phyloP scores from a whole-genome alignment of 30 jellyfish, hydroid and myxozoan species.

The Aurelia coerulea region DNA sequence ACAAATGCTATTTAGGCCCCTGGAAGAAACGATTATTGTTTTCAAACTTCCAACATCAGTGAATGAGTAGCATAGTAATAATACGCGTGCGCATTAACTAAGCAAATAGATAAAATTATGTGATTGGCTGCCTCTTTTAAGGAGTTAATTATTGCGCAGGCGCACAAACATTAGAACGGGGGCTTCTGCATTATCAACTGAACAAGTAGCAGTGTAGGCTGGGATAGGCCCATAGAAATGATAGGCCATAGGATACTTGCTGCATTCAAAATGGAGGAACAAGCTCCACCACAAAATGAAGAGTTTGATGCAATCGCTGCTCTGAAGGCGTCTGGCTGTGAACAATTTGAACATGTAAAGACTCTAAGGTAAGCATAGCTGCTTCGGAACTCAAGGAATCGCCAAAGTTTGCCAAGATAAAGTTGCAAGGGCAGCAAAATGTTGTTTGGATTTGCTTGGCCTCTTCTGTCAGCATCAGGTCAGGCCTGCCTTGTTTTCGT shows the following conservation, averaged over 20 bases:
- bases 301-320: constrained; percentile 47
- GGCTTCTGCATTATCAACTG: no score
- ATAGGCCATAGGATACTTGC: neutral
- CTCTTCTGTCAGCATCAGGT: no score
- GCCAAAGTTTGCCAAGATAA: no score
- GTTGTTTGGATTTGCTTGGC: no score
- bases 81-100: no score
- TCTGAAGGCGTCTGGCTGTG: constrained; percentile 21
- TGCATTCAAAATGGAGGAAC: constrained; percentile 47
- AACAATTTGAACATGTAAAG: constrained; percentile 28
- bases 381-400: no score
- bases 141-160: neutral
- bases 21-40: no score
- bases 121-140: neutral
- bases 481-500: no score
- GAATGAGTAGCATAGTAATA: no score
- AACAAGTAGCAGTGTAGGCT: neutral
- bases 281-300: constrained; percentile 7
- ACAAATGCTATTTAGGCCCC: no score
- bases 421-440: no score
- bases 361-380: constrained; percentile 7
- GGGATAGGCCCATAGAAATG: constrained; percentile 21
- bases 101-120: neutral
- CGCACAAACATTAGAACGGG: neutral
- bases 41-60: no score